These are phyloP conservation scores for Euphysa ruthae DNA, from an alignment of 30 jellyfish, hydroid and myxozoan genomes.

Conservation along the genomic window DNA sequence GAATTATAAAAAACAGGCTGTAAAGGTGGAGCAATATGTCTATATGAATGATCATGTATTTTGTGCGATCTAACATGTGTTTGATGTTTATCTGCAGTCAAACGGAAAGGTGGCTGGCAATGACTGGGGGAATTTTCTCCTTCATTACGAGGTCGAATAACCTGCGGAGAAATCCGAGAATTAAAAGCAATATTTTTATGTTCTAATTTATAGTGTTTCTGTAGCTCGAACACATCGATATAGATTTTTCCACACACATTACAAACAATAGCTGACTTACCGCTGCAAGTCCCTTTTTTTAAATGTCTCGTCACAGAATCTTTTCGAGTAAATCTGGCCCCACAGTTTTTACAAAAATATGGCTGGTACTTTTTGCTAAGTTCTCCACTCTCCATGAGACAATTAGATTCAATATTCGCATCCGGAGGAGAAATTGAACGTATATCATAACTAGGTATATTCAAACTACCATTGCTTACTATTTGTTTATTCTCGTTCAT, in stretches of 20 bases:
- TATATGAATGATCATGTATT: constrained; percentile 19
- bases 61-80: too few species aligned
- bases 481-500: not conserved
- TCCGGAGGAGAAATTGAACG: constrained; percentile 2
- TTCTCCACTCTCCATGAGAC: constrained; percentile 14
- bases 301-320: constrained; percentile 38
- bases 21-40: constrained; percentile 12
- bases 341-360: constrained; percentile 36
- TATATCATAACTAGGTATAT: not conserved
- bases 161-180: constrained; percentile 9
- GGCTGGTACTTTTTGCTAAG: constrained; percentile 33
- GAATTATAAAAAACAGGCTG: not conserved
- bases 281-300: constrained; percentile 35
- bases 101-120: too few species aligned
- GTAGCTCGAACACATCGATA: constrained; percentile 17
- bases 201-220: constrained; percentile 18
- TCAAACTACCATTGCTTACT: not conserved
- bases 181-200: constrained; percentile 20
- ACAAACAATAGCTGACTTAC: constrained; percentile 36
- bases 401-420: not conserved
- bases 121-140: not conserved
- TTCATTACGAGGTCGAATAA: constrained; percentile 14
- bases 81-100: too few species aligned
- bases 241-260: constrained; percentile 29
- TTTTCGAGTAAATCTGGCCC: constrained; percentile 36